phyloP scores from a whole-genome alignment of 1,140 invertebrate genomes.

The Drosophila quadrilineata region DNA sequence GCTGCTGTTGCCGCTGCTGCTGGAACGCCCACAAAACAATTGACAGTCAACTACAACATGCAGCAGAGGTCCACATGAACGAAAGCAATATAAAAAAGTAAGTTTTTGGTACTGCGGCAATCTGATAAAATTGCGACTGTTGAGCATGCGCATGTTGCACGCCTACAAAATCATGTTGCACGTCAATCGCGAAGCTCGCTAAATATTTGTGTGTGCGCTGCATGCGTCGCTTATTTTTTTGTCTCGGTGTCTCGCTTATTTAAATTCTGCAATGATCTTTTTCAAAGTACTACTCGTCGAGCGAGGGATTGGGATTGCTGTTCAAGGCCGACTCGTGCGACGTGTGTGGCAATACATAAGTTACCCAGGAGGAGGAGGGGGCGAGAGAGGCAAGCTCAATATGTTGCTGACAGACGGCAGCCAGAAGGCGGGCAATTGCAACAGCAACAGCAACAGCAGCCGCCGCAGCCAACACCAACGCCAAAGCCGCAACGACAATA shows the following conservation, averaged over 20 bases:
- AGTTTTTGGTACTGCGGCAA: slow-evolving; percentile 38
- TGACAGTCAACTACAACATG: slow-evolving; percentile 76
- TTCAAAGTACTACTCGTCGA: slow-evolving; percentile 59
- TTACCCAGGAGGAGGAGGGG: slow-evolving; percentile 2
- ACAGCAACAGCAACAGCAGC: slow-evolving; percentile 15
- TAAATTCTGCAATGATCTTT: slow-evolving; percentile 76
- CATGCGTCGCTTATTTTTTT: slow-evolving; percentile 17
- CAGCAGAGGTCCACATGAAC: slow-evolving; percentile 37
- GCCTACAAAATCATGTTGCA: slow-evolving; percentile 81
- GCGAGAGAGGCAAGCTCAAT: slow-evolving; percentile 6
- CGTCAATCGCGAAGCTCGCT: slow-evolving; percentile 69
- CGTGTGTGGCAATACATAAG: slow-evolving; percentile 64
- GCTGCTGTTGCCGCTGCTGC: slow-evolving; percentile 32
- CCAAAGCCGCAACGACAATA: slow-evolving; percentile 42
- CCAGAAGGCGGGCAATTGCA: slow-evolving; percentile 54
- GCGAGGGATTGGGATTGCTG: slow-evolving; percentile 14
- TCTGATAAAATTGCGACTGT: slow-evolving; percentile 75
- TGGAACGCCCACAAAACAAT: slow-evolving; percentile 75
- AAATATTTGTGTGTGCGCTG: slow-evolving; percentile 50
- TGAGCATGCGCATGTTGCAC: slow-evolving; percentile 81
- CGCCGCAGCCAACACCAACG: slow-evolving; percentile 40
- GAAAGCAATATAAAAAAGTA: slow-evolving; percentile 22
- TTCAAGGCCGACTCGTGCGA: slow-evolving; percentile 58
- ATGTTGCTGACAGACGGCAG: slow-evolving; percentile 69
- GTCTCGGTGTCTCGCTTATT: slow-evolving; percentile 53